Evolutionary conservation across 2,888 invertebrate genomes (phyloP).

Genomic region (Pimpla rufipes): DNA sequence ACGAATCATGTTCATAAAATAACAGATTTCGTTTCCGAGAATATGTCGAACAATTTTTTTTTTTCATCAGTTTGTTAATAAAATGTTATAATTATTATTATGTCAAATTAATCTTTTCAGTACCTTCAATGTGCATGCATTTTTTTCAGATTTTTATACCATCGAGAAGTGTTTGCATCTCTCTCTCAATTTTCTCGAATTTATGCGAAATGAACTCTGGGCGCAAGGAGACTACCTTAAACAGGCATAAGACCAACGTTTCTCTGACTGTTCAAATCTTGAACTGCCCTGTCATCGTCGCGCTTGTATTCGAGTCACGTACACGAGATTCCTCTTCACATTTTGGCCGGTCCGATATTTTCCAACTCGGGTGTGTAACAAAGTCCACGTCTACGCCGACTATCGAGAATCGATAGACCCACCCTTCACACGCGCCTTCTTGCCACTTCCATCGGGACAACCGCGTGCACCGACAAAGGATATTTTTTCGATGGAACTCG

Average conservation of each 20-base stretch:
- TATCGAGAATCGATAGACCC: slow-evolving; percentile 20
- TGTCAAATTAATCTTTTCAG: too few species aligned
- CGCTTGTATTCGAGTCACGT: slow-evolving; percentile 7
- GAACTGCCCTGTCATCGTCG: background rate
- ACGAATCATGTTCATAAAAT: too few species aligned
- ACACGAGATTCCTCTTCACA: background rate
- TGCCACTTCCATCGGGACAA: slow-evolving; percentile 14
- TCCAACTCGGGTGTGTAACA: background rate
- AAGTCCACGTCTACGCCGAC: background rate
- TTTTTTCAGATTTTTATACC: too few species aligned
- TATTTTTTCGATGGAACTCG: background rate
- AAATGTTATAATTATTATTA: too few species aligned
- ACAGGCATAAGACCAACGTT: background rate
- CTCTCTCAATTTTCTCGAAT: too few species aligned
- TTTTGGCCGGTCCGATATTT: slow-evolving; percentile 9
- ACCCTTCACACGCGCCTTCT: background rate
- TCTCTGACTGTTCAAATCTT: background rate
- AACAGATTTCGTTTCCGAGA: too few species aligned
- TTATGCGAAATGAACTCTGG: too few species aligned
- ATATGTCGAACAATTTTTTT: too few species aligned
- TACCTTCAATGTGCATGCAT: too few species aligned
- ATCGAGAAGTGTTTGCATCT: too few species aligned
- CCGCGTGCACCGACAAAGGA: background rate
- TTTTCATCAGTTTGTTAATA: too few species aligned
- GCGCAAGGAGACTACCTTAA: too few species aligned